These are phyloP conservation scores for Holacanthus passer DNA, from an alignment of 2,113 vertebrate species.

Conservation along the genomic window DNA sequence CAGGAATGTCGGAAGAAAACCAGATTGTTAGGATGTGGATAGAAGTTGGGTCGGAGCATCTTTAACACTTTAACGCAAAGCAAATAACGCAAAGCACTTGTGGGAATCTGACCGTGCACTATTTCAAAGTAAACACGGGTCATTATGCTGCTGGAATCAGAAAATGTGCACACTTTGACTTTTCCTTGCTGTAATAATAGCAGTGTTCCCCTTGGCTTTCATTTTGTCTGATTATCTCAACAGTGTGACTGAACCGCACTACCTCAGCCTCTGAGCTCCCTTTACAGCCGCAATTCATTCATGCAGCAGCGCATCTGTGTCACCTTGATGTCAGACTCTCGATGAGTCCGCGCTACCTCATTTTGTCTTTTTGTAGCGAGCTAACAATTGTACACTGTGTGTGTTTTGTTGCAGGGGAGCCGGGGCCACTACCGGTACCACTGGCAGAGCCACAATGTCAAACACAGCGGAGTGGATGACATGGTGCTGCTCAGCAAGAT, in stretches of 20 bases:
- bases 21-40: slow-evolving; percentile 59
- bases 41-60: slow-evolving; percentile 51
- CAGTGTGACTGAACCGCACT: slow-evolving; percentile 27
- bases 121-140: slow-evolving; percentile 62
- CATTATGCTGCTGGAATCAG: slow-evolving; percentile 38
- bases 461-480: slow-evolving; percentile 97
- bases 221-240: slow-evolving; percentile 40
- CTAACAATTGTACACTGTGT: slow-evolving; percentile 58
- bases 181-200: slow-evolving; percentile 34
- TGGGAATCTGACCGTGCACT: slow-evolving; percentile 61
- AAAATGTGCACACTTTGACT: slow-evolving; percentile 34
- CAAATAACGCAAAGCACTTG: slow-evolving; percentile 63
- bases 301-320: slow-evolving; percentile 1
- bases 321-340: slow-evolving; percentile 44
- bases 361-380: slow-evolving; percentile 50
- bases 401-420: slow-evolving; percentile 90
- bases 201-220: slow-evolving; percentile 19
- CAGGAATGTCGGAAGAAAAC: slow-evolving; percentile 55
- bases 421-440: slow-evolving; percentile 97
- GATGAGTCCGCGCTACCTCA: slow-evolving; percentile 8
- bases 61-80: slow-evolving; percentile 55
- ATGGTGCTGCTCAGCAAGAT: slow-evolving; percentile 99
- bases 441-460: slow-evolving; percentile 99
- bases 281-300: slow-evolving; percentile 6
- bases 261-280: slow-evolving; percentile 15